phyloP scores from a whole-genome alignment of 2,797 vertebrate genomes.

The Clarias fuscus region DNA sequence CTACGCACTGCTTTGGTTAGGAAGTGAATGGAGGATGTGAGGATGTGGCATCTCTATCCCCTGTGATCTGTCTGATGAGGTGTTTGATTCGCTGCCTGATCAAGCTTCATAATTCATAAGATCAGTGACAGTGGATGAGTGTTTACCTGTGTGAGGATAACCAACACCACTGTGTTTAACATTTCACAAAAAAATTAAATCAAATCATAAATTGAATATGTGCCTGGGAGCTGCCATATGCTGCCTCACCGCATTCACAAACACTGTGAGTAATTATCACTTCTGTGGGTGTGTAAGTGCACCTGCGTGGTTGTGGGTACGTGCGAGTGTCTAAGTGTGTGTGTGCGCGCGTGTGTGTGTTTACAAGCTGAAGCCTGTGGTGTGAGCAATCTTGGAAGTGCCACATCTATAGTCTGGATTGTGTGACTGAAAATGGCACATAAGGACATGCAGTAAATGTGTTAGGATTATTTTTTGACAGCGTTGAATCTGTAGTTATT shows the following conservation, averaged over 20 bases:
- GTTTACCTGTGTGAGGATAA: conserved; percentile 15
- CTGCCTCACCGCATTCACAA: background rate
- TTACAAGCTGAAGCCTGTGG: conserved; percentile 9
- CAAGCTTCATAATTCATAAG: background rate
- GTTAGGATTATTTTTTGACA: background rate
- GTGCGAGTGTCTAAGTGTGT: background rate
- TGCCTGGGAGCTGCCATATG: background rate
- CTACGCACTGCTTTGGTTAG: conserved; percentile 1
- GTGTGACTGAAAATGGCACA: background rate
- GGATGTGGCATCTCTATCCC: background rate
- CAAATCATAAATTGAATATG: conserved; percentile 21
- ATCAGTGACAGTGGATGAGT: background rate
- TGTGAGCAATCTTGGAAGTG: background rate
- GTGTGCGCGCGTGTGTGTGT: background rate
- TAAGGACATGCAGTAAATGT: background rate
- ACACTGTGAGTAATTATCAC: conserved; percentile 22
- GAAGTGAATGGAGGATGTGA: conserved; percentile 9
- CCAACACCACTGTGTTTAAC: background rate
- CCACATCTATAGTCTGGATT: background rate
- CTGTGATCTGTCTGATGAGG: conserved; percentile 35
- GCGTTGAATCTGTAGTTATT: background rate
- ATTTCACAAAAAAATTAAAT: background rate
- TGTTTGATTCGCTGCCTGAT: conserved; percentile 3
- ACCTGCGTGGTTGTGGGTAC: conserved; percentile 8
- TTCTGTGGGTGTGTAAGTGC: conserved; percentile 18